Conservation (phyloP, 2,797 vertebrate genomes). For the Miichthys miiuy region DNA sequence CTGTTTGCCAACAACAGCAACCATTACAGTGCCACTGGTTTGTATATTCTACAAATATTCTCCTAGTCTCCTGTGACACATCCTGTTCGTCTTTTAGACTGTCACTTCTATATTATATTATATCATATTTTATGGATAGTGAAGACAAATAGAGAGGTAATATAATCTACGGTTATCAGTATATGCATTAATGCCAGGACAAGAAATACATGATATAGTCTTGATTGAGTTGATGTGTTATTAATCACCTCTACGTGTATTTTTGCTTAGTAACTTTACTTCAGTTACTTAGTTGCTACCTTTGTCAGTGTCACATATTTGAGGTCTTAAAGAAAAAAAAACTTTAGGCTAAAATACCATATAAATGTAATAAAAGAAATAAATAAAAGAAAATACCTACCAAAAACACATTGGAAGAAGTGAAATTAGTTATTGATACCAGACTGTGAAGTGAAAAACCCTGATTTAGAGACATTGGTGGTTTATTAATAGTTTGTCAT, state of each 20-base stretch:
- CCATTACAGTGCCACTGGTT: conserved; percentile 88
- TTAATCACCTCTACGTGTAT: background rate
- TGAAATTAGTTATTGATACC: no score
- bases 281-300: background rate
- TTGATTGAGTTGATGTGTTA: background rate
- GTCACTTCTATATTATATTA: background rate
- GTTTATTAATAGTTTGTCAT: background rate
- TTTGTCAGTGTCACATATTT: background rate
- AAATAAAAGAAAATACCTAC: no score
- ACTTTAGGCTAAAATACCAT: no score
- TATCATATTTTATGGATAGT: no score
- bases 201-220: background rate
- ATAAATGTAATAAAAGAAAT: no score
- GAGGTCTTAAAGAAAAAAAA: background rate
- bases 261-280: background rate
- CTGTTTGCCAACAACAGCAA: conserved; percentile 92
- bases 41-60: conserved; percentile 65
- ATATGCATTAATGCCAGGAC: background rate
- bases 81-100: background rate
- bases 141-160: background rate
- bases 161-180: background rate
- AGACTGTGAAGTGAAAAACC: no score
- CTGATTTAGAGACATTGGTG: background rate
- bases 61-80: background rate
- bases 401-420: no score